Percentiles rank a stretch among this genome's conserved stretches.
Evolutionary conservation across 2,113 vertebrate genomes (phyloP).

Genomic region (Orcinus orca): DNA sequence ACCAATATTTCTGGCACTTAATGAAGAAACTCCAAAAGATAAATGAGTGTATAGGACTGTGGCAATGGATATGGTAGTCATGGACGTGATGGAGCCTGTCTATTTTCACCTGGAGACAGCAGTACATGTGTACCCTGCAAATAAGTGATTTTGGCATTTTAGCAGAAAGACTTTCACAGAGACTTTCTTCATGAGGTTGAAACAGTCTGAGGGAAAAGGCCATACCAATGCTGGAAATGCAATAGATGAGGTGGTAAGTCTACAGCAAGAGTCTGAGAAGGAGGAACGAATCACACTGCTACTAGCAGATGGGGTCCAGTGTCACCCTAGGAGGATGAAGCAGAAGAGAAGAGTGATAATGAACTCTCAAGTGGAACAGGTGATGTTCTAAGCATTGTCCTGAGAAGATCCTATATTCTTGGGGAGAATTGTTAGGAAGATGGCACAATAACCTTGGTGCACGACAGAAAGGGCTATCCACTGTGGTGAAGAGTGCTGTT

Average conservation of each 20-base stretch:
- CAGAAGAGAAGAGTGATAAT: conserved; percentile 95
- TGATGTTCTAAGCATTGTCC: conserved; percentile 98
- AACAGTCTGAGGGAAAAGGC: conserved; percentile 88
- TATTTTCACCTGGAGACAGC: conserved; percentile 93
- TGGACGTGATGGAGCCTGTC: conserved; percentile 94
- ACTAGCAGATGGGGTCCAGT: conserved; percentile 81
- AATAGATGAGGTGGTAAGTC: conserved; percentile 94
- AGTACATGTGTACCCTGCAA: conserved; percentile 93
- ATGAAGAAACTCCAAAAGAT: conserved; percentile 98
- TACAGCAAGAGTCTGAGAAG: conserved; percentile 91
- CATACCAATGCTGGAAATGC: conserved; percentile 86
- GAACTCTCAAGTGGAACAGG: conserved; percentile 97
- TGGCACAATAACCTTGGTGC: conserved; percentile 94
- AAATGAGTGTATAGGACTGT: conserved; percentile 95
- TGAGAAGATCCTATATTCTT: conserved; percentile 96
- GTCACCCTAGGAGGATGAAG: conserved; percentile 92
- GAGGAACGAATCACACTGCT: conserved; percentile 82
- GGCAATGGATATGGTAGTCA: conserved; percentile 96
- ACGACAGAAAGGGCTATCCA: conserved; percentile 90
- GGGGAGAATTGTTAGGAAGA: conserved; percentile 94
- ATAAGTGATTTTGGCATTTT: conserved; percentile 98
- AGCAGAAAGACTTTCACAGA: conserved; percentile 96
- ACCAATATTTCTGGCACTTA: conserved; percentile 90
- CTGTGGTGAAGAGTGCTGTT: conserved; percentile 91
- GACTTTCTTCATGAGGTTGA: conserved; percentile 94